phyloP scores from a whole-genome alignment of 2,888 invertebrate genomes.

The Cenopis cana region DNA sequence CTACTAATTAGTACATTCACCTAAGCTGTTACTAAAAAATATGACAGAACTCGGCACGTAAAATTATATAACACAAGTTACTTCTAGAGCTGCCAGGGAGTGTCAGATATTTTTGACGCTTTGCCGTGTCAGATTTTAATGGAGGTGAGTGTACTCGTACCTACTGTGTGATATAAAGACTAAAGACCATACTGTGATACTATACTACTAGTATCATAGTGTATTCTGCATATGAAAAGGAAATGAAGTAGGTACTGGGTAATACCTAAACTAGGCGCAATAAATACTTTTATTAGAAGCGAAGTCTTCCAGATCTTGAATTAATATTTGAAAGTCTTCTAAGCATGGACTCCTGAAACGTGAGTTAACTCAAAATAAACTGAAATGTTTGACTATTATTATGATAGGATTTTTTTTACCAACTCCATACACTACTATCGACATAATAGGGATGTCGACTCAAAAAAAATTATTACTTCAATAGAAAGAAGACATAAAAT shows the following conservation, averaged over 20 bases:
- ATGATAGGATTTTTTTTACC: background rate
- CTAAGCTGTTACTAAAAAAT: too few species aligned
- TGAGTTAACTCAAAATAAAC: background rate
- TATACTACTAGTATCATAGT: background rate
- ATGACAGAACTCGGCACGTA: background rate
- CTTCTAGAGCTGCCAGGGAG: background rate
- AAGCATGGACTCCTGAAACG: conserved; percentile 16
- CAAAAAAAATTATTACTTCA: too few species aligned
- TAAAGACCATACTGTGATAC: too few species aligned
- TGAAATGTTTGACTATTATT: background rate
- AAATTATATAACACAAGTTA: background rate
- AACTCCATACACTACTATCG: background rate
- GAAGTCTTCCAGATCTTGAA: background rate
- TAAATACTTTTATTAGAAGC: background rate
- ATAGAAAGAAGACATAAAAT: too few species aligned
- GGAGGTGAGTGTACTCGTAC: background rate
- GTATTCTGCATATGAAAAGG: conserved; percentile 1
- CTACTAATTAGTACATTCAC: background rate
- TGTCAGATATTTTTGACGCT: background rate
- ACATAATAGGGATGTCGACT: too few species aligned
- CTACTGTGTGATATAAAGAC: too few species aligned
- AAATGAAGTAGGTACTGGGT: background rate
- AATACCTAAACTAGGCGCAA: conserved; percentile 1
- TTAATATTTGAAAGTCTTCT: background rate
- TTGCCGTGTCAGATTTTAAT: background rate